A percentile compares a stretch with the other conserved stretches of the same genome.
Conservation (phyloP, 1,140 invertebrate genomes). For the Neodiprion fabricii region DNA sequence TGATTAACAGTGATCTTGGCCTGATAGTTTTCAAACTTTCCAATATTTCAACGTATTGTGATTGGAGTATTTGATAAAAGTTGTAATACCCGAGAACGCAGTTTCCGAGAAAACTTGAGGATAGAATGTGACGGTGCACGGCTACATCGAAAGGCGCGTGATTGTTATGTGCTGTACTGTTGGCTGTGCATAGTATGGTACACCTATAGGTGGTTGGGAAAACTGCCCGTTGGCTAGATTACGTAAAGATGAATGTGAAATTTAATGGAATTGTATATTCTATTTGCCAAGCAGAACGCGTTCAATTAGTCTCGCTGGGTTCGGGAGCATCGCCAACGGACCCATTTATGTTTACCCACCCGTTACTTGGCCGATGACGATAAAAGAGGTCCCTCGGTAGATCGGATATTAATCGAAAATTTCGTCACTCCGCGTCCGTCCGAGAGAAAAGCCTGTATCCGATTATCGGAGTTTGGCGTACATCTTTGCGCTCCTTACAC, state of each 20-base stretch:
- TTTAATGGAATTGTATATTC: constrained; percentile 1
- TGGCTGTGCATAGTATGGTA: no score
- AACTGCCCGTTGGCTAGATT: constrained; percentile 4
- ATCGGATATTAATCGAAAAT: background rate
- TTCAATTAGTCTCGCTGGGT: constrained; percentile 1
- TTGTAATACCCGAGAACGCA: no score
- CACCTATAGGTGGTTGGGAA: background rate
- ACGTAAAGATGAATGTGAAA: constrained; percentile 8
- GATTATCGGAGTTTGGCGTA: background rate
- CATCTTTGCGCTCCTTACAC: no score
- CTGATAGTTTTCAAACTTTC: no score
- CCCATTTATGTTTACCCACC: background rate
- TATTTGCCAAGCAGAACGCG: background rate
- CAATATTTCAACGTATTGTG: no score
- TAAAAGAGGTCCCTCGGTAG: background rate
- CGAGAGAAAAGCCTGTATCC: background rate
- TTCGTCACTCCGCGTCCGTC: background rate
- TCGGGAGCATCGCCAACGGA: background rate
- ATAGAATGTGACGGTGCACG: no score
- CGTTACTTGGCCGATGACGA: background rate
- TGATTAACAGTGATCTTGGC: no score
- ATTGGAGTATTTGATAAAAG: no score
- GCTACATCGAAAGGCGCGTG: no score
- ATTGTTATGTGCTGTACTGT: no score
- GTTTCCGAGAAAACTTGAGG: no score